Conservation (phyloP, 2,888 invertebrate genomes). For the Aspidapion aeneum region DNA sequence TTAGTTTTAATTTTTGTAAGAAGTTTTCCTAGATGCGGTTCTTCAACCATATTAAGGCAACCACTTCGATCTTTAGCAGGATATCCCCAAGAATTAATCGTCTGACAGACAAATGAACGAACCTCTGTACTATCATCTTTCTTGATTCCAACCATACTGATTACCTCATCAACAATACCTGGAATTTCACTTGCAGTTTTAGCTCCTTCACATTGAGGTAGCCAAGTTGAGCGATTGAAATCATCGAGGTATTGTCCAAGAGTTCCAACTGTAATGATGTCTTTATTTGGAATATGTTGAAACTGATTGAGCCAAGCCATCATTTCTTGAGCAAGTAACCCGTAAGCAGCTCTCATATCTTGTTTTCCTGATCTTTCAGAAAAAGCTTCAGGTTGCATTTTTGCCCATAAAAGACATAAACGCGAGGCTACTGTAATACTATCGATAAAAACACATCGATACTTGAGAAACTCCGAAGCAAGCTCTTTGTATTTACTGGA, state of each 20-base stretch:
- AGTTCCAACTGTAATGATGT: conserved; percentile 6
- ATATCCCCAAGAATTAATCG: neutral
- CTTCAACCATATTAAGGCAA: too few species aligned
- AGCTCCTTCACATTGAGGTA: conserved; percentile 4
- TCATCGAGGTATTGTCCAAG: conserved; percentile 6
- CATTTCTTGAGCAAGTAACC: conserved; percentile 6
- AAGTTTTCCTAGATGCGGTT: too few species aligned
- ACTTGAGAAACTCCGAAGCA: too few species aligned
- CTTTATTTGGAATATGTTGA: conserved; percentile 3
- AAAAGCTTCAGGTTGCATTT: conserved; percentile 9
- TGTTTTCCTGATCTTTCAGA: neutral
- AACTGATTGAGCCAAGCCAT: conserved; percentile 10
- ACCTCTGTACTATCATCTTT: conserved; percentile 6
- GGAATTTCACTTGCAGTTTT: conserved; percentile 9
- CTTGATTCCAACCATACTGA: conserved; percentile 7
- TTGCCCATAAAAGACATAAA: too few species aligned
- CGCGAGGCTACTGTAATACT: too few species aligned
- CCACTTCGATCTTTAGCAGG: too few species aligned
- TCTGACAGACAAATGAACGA: conserved; percentile 6
- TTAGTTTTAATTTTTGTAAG: too few species aligned
- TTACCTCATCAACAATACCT: conserved; percentile 7
- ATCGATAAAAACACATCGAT: too few species aligned
- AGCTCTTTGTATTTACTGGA: too few species aligned
- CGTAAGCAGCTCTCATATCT: conserved; percentile 2
- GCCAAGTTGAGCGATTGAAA: conserved; percentile 6